Percentiles rank a stretch among this genome's conserved stretches.
Conservation (phyloP, 2,113 vertebrate species). For the Charina bottae region DNA sequence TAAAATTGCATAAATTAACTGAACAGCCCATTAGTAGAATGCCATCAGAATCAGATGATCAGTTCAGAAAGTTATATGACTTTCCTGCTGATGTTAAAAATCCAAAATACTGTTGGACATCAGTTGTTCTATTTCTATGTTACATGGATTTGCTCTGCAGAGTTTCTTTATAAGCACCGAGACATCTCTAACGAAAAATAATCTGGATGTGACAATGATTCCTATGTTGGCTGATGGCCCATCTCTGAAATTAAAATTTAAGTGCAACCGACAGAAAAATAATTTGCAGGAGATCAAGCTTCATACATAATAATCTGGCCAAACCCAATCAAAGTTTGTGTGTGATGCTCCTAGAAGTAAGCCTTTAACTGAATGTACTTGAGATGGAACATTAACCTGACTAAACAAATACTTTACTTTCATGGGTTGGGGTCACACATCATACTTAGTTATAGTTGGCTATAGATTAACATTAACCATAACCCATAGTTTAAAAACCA, state of each 20-base stretch:
- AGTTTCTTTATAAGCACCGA: slow-evolving; percentile 25
- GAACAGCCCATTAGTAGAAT: slow-evolving; percentile 79
- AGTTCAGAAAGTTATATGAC: slow-evolving; percentile 82
- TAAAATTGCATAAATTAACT: slow-evolving; percentile 84
- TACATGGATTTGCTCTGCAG: slow-evolving; percentile 54
- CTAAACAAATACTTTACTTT: neutral
- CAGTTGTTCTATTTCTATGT: slow-evolving; percentile 56
- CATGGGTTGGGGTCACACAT: neutral
- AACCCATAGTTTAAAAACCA: neutral
- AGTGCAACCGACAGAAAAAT: accelerated
- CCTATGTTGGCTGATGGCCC: neutral
- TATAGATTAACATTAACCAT: neutral
- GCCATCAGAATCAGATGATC: slow-evolving; percentile 79
- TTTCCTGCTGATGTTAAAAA: slow-evolving; percentile 76
- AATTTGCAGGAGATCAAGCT: neutral
- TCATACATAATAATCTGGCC: neutral
- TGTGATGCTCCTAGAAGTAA: neutral
- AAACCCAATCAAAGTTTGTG: neutral
- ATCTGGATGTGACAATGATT: neutral
- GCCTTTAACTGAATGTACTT: neutral
- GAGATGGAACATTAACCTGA: neutral
- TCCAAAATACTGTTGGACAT: slow-evolving; percentile 72
- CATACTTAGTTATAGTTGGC: neutral
- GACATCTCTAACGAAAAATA: slow-evolving; percentile 19
- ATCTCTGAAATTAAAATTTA: neutral